These are phyloP conservation scores for Galeruca laticollis DNA, from an alignment of 2,888 invertebrate genomes.

Conservation along the genomic window DNA sequence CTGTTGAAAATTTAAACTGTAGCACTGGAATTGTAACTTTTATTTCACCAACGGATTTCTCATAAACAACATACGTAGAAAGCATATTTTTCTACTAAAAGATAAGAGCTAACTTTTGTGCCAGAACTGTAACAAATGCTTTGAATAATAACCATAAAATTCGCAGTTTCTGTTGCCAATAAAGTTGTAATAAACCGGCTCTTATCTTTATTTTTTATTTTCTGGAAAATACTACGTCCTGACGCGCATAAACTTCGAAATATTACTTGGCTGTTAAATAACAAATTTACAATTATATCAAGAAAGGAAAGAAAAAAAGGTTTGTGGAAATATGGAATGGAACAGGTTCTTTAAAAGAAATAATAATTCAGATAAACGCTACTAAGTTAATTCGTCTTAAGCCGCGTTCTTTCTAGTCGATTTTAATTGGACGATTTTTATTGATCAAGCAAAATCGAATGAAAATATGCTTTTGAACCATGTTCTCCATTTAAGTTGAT, in stretches of 20 bases:
- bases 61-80: constrained; percentile 7
- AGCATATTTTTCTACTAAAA: constrained; percentile 8
- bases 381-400: no score
- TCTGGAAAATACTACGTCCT: not conserved
- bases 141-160: constrained; percentile 31
- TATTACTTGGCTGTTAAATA: not conserved
- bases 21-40: not conserved
- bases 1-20: not conserved
- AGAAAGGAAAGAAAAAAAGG: not conserved
- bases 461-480: no score
- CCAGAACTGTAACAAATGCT: constrained; percentile 23
- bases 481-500: no score
- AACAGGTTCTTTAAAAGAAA: no score
- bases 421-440: no score
- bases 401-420: no score
- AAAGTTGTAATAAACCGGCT: constrained; percentile 24
- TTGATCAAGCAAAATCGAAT: no score
- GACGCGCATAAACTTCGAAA: not conserved
- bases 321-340: not conserved
- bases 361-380: no score
- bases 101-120: constrained; percentile 5
- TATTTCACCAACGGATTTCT: not conserved
- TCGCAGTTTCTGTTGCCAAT: constrained; percentile 30
- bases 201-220: constrained; percentile 26
- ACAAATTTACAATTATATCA: not conserved